Evolutionary conservation across 2,113 vertebrate species (phyloP).

Genomic region (Athene noctua): DNA sequence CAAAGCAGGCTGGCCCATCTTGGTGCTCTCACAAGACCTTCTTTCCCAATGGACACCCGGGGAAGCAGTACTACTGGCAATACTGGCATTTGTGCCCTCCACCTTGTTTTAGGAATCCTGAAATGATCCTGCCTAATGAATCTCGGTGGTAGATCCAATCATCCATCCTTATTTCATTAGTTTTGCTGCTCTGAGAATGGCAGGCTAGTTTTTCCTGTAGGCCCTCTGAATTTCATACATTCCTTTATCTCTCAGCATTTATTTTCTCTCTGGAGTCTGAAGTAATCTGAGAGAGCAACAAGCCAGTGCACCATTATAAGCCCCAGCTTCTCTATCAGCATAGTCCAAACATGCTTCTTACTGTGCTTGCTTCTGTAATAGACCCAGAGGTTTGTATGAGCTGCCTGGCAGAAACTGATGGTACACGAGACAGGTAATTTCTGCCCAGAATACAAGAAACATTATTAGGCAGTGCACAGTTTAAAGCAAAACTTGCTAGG

Average conservation of each 20-base stretch:
- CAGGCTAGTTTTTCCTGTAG: constrained; percentile 29
- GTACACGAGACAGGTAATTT: constrained; percentile 2
- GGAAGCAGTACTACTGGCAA: not conserved
- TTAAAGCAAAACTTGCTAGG: not conserved
- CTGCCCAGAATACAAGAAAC: not conserved
- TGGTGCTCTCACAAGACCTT: not conserved
- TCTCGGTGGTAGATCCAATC: not conserved
- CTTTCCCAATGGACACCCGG: not conserved
- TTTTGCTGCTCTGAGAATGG: constrained; percentile 31
- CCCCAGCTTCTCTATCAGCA: not conserved
- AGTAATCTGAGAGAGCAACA: constrained; percentile 49
- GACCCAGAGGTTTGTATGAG: not conserved
- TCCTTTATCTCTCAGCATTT: constrained; percentile 45
- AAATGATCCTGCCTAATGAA: constrained; percentile 14
- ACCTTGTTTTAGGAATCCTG: not conserved
- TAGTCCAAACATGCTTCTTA: not conserved
- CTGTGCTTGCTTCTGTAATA: not conserved
- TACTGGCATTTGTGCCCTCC: not conserved
- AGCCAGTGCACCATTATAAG: not conserved
- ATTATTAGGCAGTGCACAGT: not conserved
- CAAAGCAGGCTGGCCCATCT: not conserved
- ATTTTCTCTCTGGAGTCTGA: constrained; percentile 45
- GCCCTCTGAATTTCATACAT: constrained; percentile 49
- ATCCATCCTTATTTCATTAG: constrained; percentile 13
- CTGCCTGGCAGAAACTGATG: not conserved